Conservation (phyloP, 2,113 vertebrate species). For the Stercorarius parasiticus region DNA sequence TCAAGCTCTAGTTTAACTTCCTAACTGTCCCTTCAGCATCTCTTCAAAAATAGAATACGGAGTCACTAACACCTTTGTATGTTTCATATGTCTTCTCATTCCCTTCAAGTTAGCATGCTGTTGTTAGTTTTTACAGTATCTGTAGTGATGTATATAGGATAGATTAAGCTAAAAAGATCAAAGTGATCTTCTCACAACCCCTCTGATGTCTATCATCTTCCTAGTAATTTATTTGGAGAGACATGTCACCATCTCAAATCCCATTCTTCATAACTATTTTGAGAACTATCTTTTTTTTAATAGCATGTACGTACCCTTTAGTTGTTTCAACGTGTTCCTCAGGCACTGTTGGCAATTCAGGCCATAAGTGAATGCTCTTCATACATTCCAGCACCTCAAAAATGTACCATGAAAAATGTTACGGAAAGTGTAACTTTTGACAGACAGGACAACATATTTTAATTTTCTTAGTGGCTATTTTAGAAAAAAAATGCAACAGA, state of each 20-base stretch:
- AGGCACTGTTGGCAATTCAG: conserved; percentile 27
- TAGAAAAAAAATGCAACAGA: neutral
- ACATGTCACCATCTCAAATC: neutral
- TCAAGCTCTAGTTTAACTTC: neutral
- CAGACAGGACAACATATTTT: neutral
- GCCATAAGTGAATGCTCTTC: conserved; percentile 65
- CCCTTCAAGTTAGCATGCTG: neutral
- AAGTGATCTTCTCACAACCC: neutral
- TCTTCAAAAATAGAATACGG: neutral
- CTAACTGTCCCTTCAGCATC: neutral
- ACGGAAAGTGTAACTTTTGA: neutral
- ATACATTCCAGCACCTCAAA: conserved; percentile 67
- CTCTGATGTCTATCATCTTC: neutral
- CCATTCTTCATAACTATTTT: neutral
- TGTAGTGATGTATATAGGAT: neutral
- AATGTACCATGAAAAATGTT: neutral
- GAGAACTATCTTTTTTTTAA: neutral
- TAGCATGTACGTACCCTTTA: conserved; percentile 30
- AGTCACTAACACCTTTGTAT: neutral
- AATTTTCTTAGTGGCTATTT: neutral
- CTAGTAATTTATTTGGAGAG: neutral
- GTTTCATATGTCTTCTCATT: neutral
- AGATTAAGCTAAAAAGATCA: neutral
- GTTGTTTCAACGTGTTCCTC: neutral
- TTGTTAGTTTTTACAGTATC: neutral